Base-by-base conservation (phyloP, 2,113 vertebrate genomes). In the Salminus brasiliensis region DNA sequence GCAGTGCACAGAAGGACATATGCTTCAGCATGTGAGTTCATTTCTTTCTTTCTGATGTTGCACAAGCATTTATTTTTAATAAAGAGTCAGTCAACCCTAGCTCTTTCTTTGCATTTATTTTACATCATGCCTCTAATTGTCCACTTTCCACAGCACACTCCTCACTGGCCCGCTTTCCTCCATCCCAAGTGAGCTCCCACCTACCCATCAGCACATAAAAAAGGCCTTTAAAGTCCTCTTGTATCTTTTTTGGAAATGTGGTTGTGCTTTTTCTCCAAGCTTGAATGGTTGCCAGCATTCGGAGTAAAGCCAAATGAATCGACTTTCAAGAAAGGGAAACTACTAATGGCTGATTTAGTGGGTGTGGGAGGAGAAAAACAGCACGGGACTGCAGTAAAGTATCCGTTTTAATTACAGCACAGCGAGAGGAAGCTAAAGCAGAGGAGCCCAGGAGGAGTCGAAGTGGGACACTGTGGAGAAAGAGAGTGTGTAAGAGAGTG, bases 231-330 rank as follows among this genome's bases (percentile, higher is more conserved):
- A 39, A 76, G 45, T 49, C 11, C 32, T 18, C n/a, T 59, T 12
- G 32, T 75, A 62, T 57, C 53, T 60, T 60, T 81, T 60, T 45
- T 53, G 32, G 63, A 75, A 43, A 62, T 23, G 11, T 39, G 15
- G 18, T 53, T 1, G n/a, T 71, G 57, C 47, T 78, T 71, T 52
- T 60, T 62, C 16, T 18, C n/a, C 36, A 60, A 7, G 55, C n/a
- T 39, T 69, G 65, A 81, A 75, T 18, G 43, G 13, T 21, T 68
- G 79, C 63, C 72, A 70, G 66, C 11, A 21, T 76, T 69, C 41
- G 65, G 72, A 75, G n/a, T 62, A 41, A 67, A 49, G 79, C 79
- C 66, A 76, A 75, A 76, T 76, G 72, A 76, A 71, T 76, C 55
- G 70, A 47, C 79, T 71, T 59, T 53, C 66, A 81, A 10, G 29